Evolutionary conservation across 1,140 invertebrate genomes (phyloP).

Genomic region (Whitmania pigra): DNA sequence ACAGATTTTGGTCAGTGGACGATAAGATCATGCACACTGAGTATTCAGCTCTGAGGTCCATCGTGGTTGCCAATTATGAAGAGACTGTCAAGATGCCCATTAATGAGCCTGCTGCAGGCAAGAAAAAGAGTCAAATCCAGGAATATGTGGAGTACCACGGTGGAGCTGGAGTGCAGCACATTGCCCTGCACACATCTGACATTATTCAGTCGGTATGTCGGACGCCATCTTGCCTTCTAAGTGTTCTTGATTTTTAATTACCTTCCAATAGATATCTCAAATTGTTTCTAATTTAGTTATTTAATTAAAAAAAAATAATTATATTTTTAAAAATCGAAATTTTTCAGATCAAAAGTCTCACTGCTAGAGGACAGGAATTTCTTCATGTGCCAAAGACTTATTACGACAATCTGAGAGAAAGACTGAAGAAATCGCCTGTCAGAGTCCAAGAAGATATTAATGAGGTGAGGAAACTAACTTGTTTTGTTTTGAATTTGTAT

Average conservation of each 20-base stretch:
- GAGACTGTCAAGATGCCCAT: constrained; percentile 95
- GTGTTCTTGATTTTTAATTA: neutral
- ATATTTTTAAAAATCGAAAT: neutral
- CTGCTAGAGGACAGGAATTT: constrained; percentile 74
- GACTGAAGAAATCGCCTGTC: constrained; percentile 62
- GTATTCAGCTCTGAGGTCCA: constrained; percentile 84
- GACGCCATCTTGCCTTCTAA: no score
- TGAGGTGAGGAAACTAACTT: constrained; percentile 47
- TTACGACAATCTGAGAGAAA: constrained; percentile 69
- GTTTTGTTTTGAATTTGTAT: neutral
- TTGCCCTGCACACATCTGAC: constrained; percentile 83
- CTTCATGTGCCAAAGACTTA: constrained; percentile 76
- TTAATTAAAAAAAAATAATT: neutral
- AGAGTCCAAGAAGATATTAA: constrained; percentile 73
- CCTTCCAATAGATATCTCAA: neutral
- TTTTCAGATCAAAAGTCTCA: constrained; percentile 63
- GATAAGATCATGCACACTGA: constrained; percentile 90
- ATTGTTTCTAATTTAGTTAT: neutral
- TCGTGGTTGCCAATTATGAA: constrained; percentile 92
- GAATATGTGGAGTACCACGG: constrained; percentile 98
- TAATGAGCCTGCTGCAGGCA: constrained; percentile 90
- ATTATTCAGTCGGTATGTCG: constrained; percentile 72
- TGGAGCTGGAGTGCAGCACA: constrained; percentile 91
- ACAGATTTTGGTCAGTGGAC: constrained; percentile 98
- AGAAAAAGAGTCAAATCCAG: constrained; percentile 90